phyloP scores from a whole-genome alignment of 1,140 invertebrate genomes.

The Goniozus legneri region DNA sequence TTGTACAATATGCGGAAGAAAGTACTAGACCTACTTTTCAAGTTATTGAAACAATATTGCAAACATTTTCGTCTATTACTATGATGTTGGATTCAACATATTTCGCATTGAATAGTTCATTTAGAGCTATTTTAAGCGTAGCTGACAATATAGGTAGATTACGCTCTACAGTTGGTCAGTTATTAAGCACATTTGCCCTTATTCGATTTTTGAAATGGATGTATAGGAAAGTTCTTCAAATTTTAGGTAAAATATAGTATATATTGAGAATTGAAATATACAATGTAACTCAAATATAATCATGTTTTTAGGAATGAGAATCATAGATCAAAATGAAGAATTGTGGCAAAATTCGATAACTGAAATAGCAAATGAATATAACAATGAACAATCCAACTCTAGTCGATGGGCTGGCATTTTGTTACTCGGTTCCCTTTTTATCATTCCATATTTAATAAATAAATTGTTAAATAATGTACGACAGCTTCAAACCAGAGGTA shows the following conservation, averaged over 20 bases:
- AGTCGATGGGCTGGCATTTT: slow-evolving; percentile 70
- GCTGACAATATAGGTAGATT: slow-evolving; percentile 89
- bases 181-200: slow-evolving; percentile 81
- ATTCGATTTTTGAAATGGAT: slow-evolving; percentile 77
- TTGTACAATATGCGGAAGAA: slow-evolving; percentile 85
- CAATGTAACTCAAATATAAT: slow-evolving; percentile 11
- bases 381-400: slow-evolving; percentile 39
- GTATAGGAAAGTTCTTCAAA: slow-evolving; percentile 67
- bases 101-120: slow-evolving; percentile 90
- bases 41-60: slow-evolving; percentile 88
- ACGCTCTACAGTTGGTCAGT: slow-evolving; percentile 74
- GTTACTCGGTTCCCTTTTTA: slow-evolving; percentile 83
- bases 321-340: slow-evolving; percentile 40
- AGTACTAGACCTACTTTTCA: slow-evolving; percentile 88
- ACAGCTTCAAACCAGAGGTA: slow-evolving; percentile 49
- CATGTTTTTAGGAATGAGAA: neutral
- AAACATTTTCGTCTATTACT: slow-evolving; percentile 87
- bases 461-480: slow-evolving; percentile 64
- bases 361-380: slow-evolving; percentile 38
- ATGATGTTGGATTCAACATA: slow-evolving; percentile 97
- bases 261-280: slow-evolving; percentile 27
- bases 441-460: slow-evolving; percentile 89
- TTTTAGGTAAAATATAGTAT: slow-evolving; percentile 59
- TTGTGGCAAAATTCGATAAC: slow-evolving; percentile 40
- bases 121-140: slow-evolving; percentile 89